Conservation (phyloP, 2,113 vertebrate species). For the Morone chrysops region DNA sequence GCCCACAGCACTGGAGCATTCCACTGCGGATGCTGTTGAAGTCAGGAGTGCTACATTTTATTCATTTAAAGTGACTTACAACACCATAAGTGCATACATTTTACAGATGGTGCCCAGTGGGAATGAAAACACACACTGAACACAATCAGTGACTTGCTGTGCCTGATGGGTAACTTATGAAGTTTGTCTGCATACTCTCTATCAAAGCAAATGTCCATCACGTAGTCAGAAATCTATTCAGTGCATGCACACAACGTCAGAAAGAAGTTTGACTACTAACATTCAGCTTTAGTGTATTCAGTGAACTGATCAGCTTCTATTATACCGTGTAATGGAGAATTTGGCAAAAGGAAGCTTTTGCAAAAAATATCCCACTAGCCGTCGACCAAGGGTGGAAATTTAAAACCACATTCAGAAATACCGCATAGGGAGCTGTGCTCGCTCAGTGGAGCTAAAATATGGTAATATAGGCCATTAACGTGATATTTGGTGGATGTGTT, state of each 20-base stretch:
- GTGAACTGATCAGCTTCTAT: slow-evolving; percentile 32
- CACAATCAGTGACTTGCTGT: slow-evolving; percentile 17
- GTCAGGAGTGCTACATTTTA: slow-evolving; percentile 40
- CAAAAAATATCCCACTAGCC: slow-evolving; percentile 33
- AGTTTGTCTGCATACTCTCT: background rate
- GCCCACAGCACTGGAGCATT: slow-evolving; percentile 43
- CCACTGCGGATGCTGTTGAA: slow-evolving; percentile 23
- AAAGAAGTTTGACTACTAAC: slow-evolving; percentile 12
- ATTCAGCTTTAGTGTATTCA: slow-evolving; percentile 24
- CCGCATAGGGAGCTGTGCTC: slow-evolving; percentile 25
- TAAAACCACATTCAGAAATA: slow-evolving; percentile 39
- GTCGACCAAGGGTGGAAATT: slow-evolving; percentile 27
- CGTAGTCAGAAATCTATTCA: slow-evolving; percentile 16
- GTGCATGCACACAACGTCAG: background rate
- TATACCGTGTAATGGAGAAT: slow-evolving; percentile 25
- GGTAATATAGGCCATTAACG: slow-evolving; percentile 59
- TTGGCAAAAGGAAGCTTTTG: slow-evolving; percentile 28
- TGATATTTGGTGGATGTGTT: slow-evolving; percentile 57
- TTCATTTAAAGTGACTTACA: slow-evolving; percentile 51
- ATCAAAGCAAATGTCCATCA: slow-evolving; percentile 26
- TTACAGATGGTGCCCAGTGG: slow-evolving; percentile 44
- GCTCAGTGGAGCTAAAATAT: slow-evolving; percentile 59
- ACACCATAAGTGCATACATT: slow-evolving; percentile 31
- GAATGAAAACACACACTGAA: slow-evolving; percentile 38
- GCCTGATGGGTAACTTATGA: slow-evolving; percentile 17